Base-by-base conservation (phyloP, 2,113 vertebrate species). In the Capreolus pygargus region DNA sequence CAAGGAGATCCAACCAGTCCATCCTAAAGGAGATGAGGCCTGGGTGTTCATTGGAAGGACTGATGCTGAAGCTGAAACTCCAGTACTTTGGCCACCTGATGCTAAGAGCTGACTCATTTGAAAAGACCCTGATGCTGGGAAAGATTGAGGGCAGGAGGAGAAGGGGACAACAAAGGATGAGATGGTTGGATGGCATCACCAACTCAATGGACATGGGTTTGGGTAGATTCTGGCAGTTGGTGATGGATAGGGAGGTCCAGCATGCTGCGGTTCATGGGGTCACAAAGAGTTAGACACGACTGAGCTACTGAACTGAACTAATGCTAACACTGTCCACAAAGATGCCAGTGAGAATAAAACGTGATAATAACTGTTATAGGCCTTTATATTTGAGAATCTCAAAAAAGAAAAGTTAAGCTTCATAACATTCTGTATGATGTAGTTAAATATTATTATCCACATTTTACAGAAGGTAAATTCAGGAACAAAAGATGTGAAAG, bases 391-490 rank as follows among this genome's bases (percentile, higher is more conserved):
- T 93, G 88, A 95, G 9, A 95, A 64, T 91, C 82, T 78, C 4
- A 27, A 91, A 92, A 96, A 78, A 70, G 21, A 13, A 92, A 97
- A 97, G 85, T 50, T 78, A 96, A 97, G 93, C 78, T 96, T 91
- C 76, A 95, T 97, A 97, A 87, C 85, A 93, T 88, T 21, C 47
- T 94, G 45, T 61, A 96, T 94, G 86, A 93, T 57, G 43, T 52
- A 96, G 64, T 93, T 97, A 97, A 97, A 97, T 86, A 94, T 94
- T 93, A 98, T 97, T 93, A 87, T 43, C 33, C 57, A 86, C 58
- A 98, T 97, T 97, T 97, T 97, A 92, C 85, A 95, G 97, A 89
- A 96, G 78, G 55, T 93, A 98, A 97, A 96, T 94, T 95, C 64
- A 83, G 82, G 89, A 87, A 96, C 64, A 93, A 95, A 94, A 57